Conservation (phyloP, 2,888 invertebrate species). For the Drosophila suboccidentalis region DNA sequence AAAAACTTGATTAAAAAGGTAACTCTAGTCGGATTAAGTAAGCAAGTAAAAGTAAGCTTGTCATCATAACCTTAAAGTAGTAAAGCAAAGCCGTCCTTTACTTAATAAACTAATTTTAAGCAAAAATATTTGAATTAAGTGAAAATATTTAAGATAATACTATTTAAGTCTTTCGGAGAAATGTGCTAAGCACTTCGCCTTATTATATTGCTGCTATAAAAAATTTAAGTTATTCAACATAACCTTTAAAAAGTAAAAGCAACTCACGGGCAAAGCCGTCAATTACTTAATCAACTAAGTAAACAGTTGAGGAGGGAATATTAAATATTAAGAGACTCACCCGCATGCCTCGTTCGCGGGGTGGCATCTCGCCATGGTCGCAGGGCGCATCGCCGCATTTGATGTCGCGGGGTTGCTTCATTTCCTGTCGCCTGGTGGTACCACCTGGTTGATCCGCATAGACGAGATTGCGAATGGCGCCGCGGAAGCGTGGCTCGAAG, state of each 20-base stretch:
- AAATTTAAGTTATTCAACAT: not conserved
- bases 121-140: too few species aligned
- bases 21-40: too few species aligned
- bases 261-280: not conserved
- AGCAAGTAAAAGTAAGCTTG: too few species aligned
- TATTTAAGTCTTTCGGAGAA: not conserved
- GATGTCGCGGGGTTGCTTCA: conserved; percentile 92
- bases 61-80: too few species aligned
- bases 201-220: not conserved
- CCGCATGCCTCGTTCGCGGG: conserved; percentile 84
- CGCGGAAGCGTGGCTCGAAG: conserved; percentile 96
- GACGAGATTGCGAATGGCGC: conserved; percentile 95
- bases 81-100: too few species aligned
- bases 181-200: too few species aligned
- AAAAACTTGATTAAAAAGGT: too few species aligned
- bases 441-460: conserved; percentile 94
- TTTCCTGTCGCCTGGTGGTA: conserved; percentile 92
- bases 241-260: too few species aligned
- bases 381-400: conserved; percentile 87
- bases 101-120: too few species aligned
- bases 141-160: not conserved
- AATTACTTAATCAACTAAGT: not conserved
- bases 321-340: conserved; percentile 64
- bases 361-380: conserved; percentile 84
- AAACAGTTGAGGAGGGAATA: not conserved